Evolutionary conservation across 1,140 invertebrate genomes (phyloP), one percentile per base, ranked within the genome.

Genomic region (Drosophila grimshawi): DNA sequence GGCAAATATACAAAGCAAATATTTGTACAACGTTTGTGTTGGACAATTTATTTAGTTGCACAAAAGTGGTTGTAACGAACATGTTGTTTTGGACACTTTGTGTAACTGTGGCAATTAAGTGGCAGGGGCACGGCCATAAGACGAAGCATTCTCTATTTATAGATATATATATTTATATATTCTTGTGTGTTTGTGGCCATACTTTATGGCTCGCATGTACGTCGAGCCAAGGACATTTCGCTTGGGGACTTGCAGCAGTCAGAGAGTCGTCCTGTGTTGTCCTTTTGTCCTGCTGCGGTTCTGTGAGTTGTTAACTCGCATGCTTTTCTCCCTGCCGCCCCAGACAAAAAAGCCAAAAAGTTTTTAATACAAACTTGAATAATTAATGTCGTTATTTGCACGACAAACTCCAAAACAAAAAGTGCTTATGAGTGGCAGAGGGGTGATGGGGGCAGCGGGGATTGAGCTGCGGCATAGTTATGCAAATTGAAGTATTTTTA

Each of bases 91-190:
- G 59, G 66, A 57, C 81, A 67, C 79, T 75, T 81, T 19, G 19
- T 19, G 76, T 82, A 86, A 88, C 80, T 80, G 80, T 65, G 60
- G 86, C 85, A 88, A 88, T 88, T 88, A 88, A 85, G 75, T 76
- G 74, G 56, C 83, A 86, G 72, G 75, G 78, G 19, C 19, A 19
- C 68, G 59, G 83, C 69, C 83, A 88, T 86, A 80, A 86, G 88
- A 70, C 72, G 65, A 79, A 81, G 55, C 43, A 27, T 39, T 49
- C 39, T 19, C 19, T 19, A 19, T 19, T 19, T 19, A 19, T 19
- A 19, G 19, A 1, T 19, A 19, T 19, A 19, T n/a, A n/a, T n/a
- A n/a, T n/a, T n/a, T 19, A 19, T 19, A 19, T 19, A 19, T 1
- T 19, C 19, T 0, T 27, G 53, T 60, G 63, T 65, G 30, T 35